Percentiles rank a stretch among this genome's conserved stretches.
Evolutionary conservation across 2,888 invertebrate genomes (phyloP).

Genomic region (Heliconius aoede): DNA sequence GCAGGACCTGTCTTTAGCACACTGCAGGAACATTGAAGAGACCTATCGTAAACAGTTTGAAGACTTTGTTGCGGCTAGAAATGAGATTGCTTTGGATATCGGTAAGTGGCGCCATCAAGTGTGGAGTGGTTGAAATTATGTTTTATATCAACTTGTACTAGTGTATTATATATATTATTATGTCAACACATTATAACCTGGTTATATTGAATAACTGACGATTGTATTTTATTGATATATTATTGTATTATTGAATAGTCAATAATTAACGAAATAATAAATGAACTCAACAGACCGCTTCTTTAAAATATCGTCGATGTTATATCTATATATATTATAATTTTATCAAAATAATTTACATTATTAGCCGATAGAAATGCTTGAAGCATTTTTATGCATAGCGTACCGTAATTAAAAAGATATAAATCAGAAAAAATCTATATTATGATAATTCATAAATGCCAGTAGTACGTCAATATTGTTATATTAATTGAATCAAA

Average conservation of each 20-base stretch:
- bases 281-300: no score
- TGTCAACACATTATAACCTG: not conserved
- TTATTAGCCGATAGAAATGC: not conserved
- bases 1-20: slow-evolving; percentile 95
- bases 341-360: not conserved
- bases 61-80: slow-evolving; percentile 96
- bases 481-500: slow-evolving; percentile 3
- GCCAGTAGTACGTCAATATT: not conserved
- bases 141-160: not conserved
- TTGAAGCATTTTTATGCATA: not conserved
- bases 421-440: no score
- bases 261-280: no score
- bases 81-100: slow-evolving; percentile 97
- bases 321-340: no score
- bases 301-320: no score
- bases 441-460: no score
- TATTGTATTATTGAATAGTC: no score
- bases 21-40: slow-evolving; percentile 93
- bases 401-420: no score
- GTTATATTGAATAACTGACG: not conserved
- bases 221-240: no score
- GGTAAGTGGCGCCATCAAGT: slow-evolving; percentile 78
- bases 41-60: slow-evolving; percentile 92
- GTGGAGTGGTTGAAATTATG: slow-evolving; percentile 34
- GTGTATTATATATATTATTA: not conserved